phyloP scores from a whole-genome alignment of 1,140 invertebrate genomes.

The Sitodiplosis mosellana region DNA sequence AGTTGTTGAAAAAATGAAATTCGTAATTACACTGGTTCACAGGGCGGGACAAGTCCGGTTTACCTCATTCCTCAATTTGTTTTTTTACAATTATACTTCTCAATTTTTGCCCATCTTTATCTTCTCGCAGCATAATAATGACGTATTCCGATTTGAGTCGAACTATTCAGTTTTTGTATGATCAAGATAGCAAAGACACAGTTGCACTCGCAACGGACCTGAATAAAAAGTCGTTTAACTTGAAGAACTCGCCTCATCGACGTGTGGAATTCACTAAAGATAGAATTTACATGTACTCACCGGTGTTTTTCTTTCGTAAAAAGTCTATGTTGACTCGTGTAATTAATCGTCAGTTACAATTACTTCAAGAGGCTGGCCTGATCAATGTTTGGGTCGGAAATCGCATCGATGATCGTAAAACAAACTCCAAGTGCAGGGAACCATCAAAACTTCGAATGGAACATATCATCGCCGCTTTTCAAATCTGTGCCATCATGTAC shows the following conservation, averaged over 20 bases:
- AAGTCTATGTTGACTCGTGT: background rate
- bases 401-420: background rate
- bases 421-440: background rate
- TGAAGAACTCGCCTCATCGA: background rate
- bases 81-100: background rate
- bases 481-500: background rate
- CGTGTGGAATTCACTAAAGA: background rate
- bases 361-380: background rate
- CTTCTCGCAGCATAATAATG: too few species aligned
- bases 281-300: background rate
- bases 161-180: background rate
- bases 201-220: background rate
- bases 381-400: background rate
- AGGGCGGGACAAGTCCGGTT: too few species aligned
- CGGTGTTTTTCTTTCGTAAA: background rate
- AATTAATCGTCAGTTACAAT: background rate
- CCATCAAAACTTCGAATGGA: background rate
- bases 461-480: background rate
- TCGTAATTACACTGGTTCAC: too few species aligned
- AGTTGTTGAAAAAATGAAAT: too few species aligned
- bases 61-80: too few species aligned
- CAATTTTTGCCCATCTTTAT: too few species aligned
- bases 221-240: background rate
- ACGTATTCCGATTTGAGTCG: too few species aligned
- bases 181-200: background rate